These are phyloP conservation scores for Calcarius lapponicus DNA, from an alignment of 2,797 vertebrate genomes.

Conservation along the genomic window DNA sequence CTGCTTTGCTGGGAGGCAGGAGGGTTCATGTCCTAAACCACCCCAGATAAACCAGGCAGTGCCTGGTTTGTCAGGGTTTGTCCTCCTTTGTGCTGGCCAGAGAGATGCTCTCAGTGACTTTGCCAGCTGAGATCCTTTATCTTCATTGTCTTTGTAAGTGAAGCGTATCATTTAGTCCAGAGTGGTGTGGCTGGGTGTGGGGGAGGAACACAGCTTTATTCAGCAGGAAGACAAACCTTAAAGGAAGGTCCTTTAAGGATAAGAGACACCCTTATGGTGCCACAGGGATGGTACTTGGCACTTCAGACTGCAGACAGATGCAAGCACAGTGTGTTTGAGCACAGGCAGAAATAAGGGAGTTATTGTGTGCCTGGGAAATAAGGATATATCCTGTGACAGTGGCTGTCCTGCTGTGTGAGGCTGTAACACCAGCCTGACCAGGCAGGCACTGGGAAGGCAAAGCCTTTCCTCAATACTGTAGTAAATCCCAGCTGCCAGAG, in stretches of 20 bases:
- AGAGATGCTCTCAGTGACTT: background rate
- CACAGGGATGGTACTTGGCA: constrained; percentile 23
- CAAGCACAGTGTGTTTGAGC: constrained; percentile 12
- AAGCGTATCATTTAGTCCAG: background rate
- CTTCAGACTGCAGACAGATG: constrained; percentile 42
- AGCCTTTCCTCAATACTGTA: background rate
- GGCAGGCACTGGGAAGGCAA: background rate
- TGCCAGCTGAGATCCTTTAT: background rate
- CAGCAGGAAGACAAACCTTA: background rate
- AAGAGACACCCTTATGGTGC: background rate
- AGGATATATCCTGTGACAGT: background rate
- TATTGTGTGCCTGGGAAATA: background rate
- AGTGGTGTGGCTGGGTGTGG: rapidly evolving
- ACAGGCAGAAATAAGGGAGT: constrained; percentile 3
- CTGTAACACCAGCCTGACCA: background rate
- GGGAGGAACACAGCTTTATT: background rate
- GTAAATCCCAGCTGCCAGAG: background rate
- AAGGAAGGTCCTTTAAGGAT: constrained; percentile 60
- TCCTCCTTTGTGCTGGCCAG: background rate
- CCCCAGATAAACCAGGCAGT: background rate
- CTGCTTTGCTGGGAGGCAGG: background rate
- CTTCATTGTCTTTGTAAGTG: background rate
- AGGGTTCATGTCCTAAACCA: background rate
- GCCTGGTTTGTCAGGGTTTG: background rate
- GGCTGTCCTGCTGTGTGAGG: background rate